Evolutionary conservation across 2,113 vertebrate genomes (phyloP), one percentile per base, ranked within the genome.

Genomic region (Hemiprocne comata): DNA sequence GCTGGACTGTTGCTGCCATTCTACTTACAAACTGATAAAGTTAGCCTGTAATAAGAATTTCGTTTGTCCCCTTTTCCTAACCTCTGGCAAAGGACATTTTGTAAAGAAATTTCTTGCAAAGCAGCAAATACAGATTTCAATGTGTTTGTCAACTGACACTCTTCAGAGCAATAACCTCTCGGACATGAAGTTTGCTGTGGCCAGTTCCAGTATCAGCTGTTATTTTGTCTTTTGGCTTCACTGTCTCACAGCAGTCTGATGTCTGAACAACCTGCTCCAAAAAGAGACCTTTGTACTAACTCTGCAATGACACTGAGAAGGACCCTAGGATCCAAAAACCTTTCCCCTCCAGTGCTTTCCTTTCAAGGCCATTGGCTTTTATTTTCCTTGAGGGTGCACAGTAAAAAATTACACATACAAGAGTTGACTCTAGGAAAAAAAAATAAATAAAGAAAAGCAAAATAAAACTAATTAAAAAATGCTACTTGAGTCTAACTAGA

Each of bases 31-130:
- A 17, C 61, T 70, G 64, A 76, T 54, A 46, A 66, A 42, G 11
- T 28, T 73, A 42, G 7, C 28, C 51, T 29, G 8, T 62, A 83
- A 31, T 3, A 87, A 69, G 38, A 85, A 50, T 91, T 40, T 19
- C 44, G 4, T 69, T 82, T 0, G 0, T 57, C 9, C 16, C 4
- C 31, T 85, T 89, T 67, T 24, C 54, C 38, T 38, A 58, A 66
- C 15, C 17, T 87, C 74, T 79, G 73, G 57, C n/a, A 73, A 54
- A 85, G 60, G 77, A 95, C 40, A 46, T 87, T 91, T 95, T 46
- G 48, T 60, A 82, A 96, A 96, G 85, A 95, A 95, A 93, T 90
- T 53, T 89, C 92, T 96, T 96, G 85, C 84, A 94, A 97, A 93
- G 62, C n/a, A 90, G 53, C 74, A 95, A 95, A 75, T 71, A 69